Percentiles rank a stretch among this genome's conserved stretches.
Conservation (phyloP, 2,797 vertebrate species). For the Novumbra hubbsi region DNA sequence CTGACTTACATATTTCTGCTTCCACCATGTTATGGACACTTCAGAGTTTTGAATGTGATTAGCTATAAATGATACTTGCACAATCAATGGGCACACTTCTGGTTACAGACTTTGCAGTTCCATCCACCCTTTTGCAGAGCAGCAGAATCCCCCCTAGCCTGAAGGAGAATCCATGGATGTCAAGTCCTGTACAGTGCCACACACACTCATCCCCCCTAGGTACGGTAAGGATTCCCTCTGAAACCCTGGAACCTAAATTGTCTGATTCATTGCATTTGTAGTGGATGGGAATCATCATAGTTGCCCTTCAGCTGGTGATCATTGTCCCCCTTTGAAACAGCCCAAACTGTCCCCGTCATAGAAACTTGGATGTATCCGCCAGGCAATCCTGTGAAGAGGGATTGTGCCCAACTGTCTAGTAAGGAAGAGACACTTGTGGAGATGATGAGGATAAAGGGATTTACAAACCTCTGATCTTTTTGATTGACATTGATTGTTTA, state of each 20-base stretch:
- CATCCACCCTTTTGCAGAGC: conserved; percentile 17
- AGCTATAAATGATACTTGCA: too few relatives aligned
- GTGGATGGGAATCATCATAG: too few relatives aligned
- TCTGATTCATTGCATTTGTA: not conserved
- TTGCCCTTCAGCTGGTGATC: not conserved
- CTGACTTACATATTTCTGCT: too few relatives aligned
- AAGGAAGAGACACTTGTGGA: not conserved
- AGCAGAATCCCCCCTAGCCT: not conserved
- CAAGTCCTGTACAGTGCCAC: not conserved
- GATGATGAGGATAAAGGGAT: not conserved
- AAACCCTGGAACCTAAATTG: not conserved
- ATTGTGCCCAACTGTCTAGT: not conserved
- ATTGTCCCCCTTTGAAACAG: not conserved
- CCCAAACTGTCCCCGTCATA: not conserved
- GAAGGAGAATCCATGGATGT: conserved; percentile 6
- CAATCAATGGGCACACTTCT: not conserved
- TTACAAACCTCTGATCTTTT: not conserved
- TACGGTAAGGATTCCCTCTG: conserved; percentile 4
- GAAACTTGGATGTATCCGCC: not conserved
- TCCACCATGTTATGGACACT: too few relatives aligned
- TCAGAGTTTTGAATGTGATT: too few relatives aligned
- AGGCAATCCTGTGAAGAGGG: not conserved
- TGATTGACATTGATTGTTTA: not conserved
- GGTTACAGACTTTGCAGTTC: conserved; percentile 24
- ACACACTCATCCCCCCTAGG: conserved; percentile 12